Evolutionary conservation across 2,113 vertebrate species (phyloP).

Genomic region (Alethe diademata): DNA sequence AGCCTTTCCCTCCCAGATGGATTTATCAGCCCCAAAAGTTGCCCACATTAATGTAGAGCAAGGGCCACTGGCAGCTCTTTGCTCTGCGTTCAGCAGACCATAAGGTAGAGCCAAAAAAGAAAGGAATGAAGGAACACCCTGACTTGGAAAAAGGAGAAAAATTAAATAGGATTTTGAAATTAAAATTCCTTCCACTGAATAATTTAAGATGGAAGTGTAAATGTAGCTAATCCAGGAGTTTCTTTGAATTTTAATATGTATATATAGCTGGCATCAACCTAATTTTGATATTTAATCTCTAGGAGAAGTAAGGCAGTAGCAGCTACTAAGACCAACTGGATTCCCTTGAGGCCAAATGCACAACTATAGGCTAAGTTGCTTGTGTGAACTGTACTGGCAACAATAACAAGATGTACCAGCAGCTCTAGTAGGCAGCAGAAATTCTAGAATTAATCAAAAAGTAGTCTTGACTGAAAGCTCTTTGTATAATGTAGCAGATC

Average conservation of each 20-base stretch:
- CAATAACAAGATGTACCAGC: not conserved
- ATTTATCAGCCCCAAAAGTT: not conserved
- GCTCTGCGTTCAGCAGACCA: not conserved
- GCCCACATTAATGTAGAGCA: not conserved
- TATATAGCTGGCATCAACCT: not conserved
- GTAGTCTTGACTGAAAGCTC: not conserved
- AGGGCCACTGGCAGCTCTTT: not conserved
- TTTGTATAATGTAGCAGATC: not conserved
- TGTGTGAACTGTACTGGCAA: not conserved
- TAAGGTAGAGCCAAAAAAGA: not conserved
- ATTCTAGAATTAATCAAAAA: not conserved
- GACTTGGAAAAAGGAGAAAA: not conserved
- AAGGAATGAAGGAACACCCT: not conserved
- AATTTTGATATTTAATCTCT: not conserved
- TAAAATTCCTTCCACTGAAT: not conserved
- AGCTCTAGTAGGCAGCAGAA: not conserved
- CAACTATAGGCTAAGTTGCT: not conserved
- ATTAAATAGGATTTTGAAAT: not conserved
- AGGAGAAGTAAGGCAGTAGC: not conserved
- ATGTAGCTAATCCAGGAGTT: not conserved
- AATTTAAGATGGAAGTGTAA: not conserved
- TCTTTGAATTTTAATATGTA: not conserved
- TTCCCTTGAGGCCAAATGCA: not conserved
- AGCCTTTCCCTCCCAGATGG: not conserved
- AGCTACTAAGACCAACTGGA: not conserved